A percentile compares a stretch with the other conserved stretches of the same genome.
Evolutionary conservation across 37 sponge, comb jelly and placozoan species (phyloP).

Genomic region (Hexactinellida sp.): DNA sequence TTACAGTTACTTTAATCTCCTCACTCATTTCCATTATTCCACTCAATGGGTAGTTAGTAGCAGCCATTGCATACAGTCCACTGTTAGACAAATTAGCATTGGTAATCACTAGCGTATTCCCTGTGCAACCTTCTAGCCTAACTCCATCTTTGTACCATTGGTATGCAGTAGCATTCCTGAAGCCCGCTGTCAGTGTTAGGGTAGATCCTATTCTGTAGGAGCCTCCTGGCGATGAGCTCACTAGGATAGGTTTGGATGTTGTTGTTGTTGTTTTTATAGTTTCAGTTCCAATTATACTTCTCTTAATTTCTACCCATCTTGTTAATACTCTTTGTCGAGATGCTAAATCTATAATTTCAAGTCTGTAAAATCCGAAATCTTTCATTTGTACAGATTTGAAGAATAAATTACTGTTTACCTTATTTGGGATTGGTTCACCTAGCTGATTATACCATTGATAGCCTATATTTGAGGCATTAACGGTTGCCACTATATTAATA

Average conservation of each 20-base stretch:
- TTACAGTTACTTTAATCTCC: no score
- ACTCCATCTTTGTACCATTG: slow-evolving; percentile 4
- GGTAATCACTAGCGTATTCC: not conserved
- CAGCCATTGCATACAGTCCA: not conserved
- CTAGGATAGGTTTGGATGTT: not conserved
- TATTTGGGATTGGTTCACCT: not conserved
- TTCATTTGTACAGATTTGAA: not conserved
- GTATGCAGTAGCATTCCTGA: not conserved
- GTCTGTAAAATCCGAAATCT: slow-evolving; percentile 5
- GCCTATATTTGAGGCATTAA: not conserved
- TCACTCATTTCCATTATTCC: no score
- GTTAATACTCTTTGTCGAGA: not conserved
- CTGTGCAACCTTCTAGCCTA: not conserved
- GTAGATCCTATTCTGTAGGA: not conserved
- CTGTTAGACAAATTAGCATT: not conserved
- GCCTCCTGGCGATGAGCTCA: not conserved
- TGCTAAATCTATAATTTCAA: not conserved
- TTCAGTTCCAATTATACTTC: no score
- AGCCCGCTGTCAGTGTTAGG: not conserved
- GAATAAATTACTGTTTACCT: not conserved
- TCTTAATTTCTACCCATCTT: not conserved
- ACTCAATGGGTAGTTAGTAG: no score
- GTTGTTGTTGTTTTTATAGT: no score
- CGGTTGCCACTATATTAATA: not conserved
- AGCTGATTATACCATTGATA: not conserved